A percentile compares a stretch with the other conserved stretches of the same genome.
Conservation (phyloP, 1,140 invertebrate species). For the Scaptomyza pallida region DNA sequence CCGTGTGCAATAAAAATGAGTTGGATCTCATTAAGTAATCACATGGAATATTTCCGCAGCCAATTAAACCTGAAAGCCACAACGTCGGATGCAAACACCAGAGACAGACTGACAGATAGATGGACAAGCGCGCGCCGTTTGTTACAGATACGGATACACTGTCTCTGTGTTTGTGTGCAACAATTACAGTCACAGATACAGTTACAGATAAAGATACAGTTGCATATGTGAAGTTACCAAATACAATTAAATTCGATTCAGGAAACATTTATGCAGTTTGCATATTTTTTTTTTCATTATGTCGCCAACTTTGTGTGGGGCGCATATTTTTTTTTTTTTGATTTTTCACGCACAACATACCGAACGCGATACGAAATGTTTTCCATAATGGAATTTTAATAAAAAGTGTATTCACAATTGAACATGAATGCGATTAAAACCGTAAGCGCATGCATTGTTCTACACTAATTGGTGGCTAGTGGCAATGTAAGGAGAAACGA, state of each 20-base stretch:
- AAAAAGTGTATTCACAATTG: conserved; percentile 5
- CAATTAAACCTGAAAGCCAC: conserved; percentile 79
- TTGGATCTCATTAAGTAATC: conserved; percentile 78
- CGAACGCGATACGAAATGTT: conserved; percentile 22
- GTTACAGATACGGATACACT: conserved; percentile 23
- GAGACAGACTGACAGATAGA: conserved; percentile 60
- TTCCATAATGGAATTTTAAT: conserved; percentile 39
- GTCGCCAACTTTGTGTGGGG: conserved; percentile 20
- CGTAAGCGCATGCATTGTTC: neutral
- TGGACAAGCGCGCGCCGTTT: conserved; percentile 52
- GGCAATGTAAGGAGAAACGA: conserved; percentile 1
- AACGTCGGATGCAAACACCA: conserved; percentile 43
- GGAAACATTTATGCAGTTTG: conserved; percentile 78
- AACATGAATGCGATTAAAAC: neutral
- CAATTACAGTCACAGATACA: conserved; percentile 30
- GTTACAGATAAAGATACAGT: conserved; percentile 34
- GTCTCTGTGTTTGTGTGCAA: neutral
- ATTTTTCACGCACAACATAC: neutral
- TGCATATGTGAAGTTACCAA: conserved; percentile 51
- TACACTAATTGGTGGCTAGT: conserved; percentile 4
- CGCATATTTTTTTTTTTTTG: conserved; percentile 7
- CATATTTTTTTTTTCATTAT: conserved; percentile 28
- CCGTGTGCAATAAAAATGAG: conserved; percentile 65
- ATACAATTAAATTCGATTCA: conserved; percentile 81
- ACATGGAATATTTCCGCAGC: conserved; percentile 80